Conservation (phyloP, 1,140 invertebrate genomes). For the Euschistus heros region DNA sequence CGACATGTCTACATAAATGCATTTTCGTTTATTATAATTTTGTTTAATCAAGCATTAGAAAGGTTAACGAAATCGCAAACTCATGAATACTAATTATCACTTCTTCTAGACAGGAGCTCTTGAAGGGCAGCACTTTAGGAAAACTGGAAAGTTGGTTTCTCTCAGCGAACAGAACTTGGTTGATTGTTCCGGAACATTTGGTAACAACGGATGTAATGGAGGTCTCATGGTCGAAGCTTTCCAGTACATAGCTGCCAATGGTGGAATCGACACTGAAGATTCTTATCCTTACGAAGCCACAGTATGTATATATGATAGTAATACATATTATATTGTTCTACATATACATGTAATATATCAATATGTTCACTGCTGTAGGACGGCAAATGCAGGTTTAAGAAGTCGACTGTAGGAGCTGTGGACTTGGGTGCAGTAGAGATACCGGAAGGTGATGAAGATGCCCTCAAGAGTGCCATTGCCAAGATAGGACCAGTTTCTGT, state of each 20-base stretch:
- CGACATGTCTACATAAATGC: too few relatives aligned
- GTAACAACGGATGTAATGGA: conserved; percentile 54
- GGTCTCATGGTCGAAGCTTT: conserved; percentile 50
- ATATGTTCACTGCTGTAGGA: conserved; percentile 7
- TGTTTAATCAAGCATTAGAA: too few relatives aligned
- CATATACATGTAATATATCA: conserved; percentile 17
- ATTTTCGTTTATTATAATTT: conserved; percentile 26
- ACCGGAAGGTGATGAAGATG: conserved; percentile 47
- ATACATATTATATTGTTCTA: neutral
- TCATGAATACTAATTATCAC: neutral
- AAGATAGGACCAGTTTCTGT: conserved; percentile 77
- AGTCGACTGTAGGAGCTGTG: conserved; percentile 56
- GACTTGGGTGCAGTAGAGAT: conserved; percentile 75
- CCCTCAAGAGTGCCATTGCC: conserved; percentile 67
- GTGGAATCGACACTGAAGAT: conserved; percentile 52
- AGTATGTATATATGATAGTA: conserved; percentile 24
- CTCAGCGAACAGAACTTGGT: conserved; percentile 60
- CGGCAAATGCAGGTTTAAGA: conserved; percentile 19
- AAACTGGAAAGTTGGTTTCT: conserved; percentile 45
- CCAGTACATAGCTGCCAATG: conserved; percentile 49
- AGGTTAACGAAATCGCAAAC: too few relatives aligned
- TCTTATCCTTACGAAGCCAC: conserved; percentile 46
- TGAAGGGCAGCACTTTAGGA: conserved; percentile 53
- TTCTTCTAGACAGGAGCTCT: conserved; percentile 46
- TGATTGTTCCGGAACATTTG: conserved; percentile 48